Percentiles rank a stretch among this genome's conserved stretches.
Evolutionary conservation across 2,888 invertebrate genomes (phyloP).

Genomic region (Phragmatobia fuliginosa): DNA sequence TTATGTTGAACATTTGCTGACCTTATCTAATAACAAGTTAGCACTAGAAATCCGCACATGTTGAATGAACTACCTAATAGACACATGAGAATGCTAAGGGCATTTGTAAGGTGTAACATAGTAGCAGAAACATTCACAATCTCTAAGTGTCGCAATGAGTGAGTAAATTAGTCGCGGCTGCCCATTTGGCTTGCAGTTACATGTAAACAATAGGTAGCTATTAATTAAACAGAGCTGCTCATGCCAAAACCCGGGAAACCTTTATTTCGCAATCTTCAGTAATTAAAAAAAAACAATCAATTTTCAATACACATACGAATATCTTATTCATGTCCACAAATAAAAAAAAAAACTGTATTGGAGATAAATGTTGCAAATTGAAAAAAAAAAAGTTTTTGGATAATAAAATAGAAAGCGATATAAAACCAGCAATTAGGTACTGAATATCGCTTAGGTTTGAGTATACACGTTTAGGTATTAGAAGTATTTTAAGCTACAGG

Average conservation of each 20-base stretch:
- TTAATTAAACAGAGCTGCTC: slow-evolving; percentile 36
- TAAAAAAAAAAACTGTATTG: not conserved
- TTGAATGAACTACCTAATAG: not conserved
- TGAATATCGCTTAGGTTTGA: slow-evolving; percentile 18
- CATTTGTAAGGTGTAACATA: slow-evolving; percentile 33
- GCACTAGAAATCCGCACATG: not conserved
- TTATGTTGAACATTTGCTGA: not conserved
- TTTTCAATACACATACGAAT: slow-evolving; percentile 24
- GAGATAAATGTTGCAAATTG: too few relatives aligned
- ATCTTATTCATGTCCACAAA: not conserved
- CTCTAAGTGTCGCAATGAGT: slow-evolving; percentile 41
- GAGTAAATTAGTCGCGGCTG: slow-evolving; percentile 38
- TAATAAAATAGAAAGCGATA: not conserved
- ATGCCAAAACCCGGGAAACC: slow-evolving; percentile 47
- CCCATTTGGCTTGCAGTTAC: slow-evolving; percentile 44
- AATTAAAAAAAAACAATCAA: slow-evolving; percentile 37
- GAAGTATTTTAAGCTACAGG: slow-evolving; percentile 24
- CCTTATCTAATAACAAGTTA: not conserved
- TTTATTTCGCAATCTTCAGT: slow-evolving; percentile 39
- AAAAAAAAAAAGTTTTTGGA: not conserved
- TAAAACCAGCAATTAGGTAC: not conserved
- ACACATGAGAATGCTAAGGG: slow-evolving; percentile 11
- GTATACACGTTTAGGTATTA: slow-evolving; percentile 20
- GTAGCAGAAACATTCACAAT: slow-evolving; percentile 33
- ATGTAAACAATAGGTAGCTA: slow-evolving; percentile 50